phyloP scores from a whole-genome alignment of 30 jellyfish, hydroid and myxozoan genomes.

The Hydra vulgaris region DNA sequence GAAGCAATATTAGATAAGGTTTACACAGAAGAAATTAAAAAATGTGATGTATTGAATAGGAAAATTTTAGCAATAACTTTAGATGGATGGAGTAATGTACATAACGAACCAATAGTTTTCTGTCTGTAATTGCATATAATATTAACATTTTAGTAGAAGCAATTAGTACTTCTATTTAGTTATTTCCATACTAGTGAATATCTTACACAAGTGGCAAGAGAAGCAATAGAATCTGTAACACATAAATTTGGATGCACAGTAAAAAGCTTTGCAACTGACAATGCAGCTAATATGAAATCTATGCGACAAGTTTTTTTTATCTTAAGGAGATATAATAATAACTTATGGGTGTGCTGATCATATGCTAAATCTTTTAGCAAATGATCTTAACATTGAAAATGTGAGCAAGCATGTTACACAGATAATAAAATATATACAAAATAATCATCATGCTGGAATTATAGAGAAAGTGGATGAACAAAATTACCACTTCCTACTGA shows the following conservation, averaged over 20 bases:
- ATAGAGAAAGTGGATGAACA: background rate
- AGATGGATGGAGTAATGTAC: background rate
- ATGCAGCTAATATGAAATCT: background rate
- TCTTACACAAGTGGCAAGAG: background rate
- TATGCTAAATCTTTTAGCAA: background rate
- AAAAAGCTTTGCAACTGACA: background rate
- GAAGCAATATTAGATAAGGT: background rate
- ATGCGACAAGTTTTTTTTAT: background rate
- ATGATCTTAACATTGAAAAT: background rate
- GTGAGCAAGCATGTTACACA: background rate
- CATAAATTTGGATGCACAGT: background rate
- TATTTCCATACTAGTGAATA: background rate
- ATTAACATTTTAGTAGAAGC: background rate
- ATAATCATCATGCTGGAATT: background rate
- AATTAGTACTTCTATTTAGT: background rate
- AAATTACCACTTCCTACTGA: background rate
- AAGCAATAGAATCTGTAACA: background rate
- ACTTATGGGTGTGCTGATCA: background rate
- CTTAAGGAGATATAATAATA: background rate
- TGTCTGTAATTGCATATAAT: background rate
- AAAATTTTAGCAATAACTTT: background rate
- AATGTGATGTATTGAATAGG: background rate
- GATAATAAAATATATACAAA: too few relatives aligned
- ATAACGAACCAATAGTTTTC: background rate
- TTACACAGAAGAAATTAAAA: background rate